These are phyloP conservation scores for Brachionus plicatilis DNA, from an alignment of 1,140 invertebrate genomes.

Conservation along the genomic window DNA sequence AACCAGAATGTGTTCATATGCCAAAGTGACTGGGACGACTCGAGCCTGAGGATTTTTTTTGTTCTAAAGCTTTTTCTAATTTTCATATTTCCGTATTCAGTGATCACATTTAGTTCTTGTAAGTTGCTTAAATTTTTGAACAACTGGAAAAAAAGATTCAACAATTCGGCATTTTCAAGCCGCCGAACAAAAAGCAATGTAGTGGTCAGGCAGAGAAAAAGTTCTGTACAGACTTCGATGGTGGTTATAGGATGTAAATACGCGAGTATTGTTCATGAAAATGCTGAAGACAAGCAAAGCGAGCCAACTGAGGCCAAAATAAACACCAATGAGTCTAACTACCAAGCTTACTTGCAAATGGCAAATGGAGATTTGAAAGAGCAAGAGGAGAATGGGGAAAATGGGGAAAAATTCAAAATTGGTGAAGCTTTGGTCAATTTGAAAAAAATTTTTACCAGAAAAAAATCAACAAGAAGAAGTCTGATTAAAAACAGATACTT, in stretches of 20 bases:
- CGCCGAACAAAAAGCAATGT: not conserved
- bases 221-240: not conserved
- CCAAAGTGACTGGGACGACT: not conserved
- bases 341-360: not conserved
- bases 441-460: not conserved
- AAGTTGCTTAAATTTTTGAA: constrained; percentile 33
- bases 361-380: not conserved
- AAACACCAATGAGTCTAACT: not conserved
- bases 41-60: not conserved
- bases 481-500: constrained; percentile 1
- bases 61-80: not conserved
- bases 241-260: not conserved
- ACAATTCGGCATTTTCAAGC: not conserved
- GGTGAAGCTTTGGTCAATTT: not conserved
- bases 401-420: not conserved
- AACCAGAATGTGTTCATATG: not conserved
- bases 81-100: not conserved
- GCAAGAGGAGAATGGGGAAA: not conserved
- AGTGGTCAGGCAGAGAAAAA: not conserved
- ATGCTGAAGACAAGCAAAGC: not conserved
- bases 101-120: constrained; percentile 13
- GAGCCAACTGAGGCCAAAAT: not conserved
- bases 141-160: constrained; percentile 29
- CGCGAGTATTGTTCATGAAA: not conserved
- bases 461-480: not conserved